phyloP scores from a whole-genome alignment of 2,113 vertebrate genomes.

The Phycodurus eques region DNA sequence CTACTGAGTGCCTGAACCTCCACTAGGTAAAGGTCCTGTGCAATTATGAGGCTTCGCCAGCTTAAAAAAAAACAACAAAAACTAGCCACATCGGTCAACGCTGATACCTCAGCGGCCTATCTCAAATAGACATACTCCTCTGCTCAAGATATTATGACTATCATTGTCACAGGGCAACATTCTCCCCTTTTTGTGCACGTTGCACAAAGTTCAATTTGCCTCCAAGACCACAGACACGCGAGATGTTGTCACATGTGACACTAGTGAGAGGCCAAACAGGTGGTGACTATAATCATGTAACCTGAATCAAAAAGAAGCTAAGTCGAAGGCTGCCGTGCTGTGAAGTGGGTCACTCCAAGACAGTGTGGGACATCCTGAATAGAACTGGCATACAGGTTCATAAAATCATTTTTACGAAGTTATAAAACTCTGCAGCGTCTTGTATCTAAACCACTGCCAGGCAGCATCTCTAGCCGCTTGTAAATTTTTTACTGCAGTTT shows the following conservation, averaged over 20 bases:
- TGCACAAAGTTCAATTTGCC: conserved; percentile 17
- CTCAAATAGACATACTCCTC: conserved; percentile 21
- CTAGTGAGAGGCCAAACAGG: conserved; percentile 43
- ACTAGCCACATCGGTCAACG: conserved; percentile 38
- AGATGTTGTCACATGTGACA: conserved; percentile 35
- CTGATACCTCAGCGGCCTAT: not conserved
- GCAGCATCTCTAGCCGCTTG: conserved; percentile 34
- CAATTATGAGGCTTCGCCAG: conserved; percentile 58
- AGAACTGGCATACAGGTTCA: conserved; percentile 31
- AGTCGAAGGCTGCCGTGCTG: conserved; percentile 61
- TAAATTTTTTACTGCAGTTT: conserved; percentile 44
- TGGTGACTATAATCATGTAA: conserved; percentile 56
- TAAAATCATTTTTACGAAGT: conserved; percentile 53
- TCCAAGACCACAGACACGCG: conserved; percentile 18
- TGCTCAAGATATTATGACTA: conserved; percentile 23
- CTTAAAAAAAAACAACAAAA: conserved; percentile 19
- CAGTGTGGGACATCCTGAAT: conserved; percentile 53
- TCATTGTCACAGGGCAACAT: conserved; percentile 27
- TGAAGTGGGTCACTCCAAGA: conserved; percentile 44
- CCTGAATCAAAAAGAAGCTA: conserved; percentile 65
- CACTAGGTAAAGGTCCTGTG: conserved; percentile 57
- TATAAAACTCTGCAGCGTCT: conserved; percentile 59
- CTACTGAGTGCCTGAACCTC: conserved; percentile 59
- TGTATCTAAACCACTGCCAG: conserved; percentile 36
- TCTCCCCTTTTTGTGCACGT: conserved; percentile 8